Evolutionary conservation across 2,797 vertebrate genomes (phyloP).

Genomic region (Lacerta viridis): DNA sequence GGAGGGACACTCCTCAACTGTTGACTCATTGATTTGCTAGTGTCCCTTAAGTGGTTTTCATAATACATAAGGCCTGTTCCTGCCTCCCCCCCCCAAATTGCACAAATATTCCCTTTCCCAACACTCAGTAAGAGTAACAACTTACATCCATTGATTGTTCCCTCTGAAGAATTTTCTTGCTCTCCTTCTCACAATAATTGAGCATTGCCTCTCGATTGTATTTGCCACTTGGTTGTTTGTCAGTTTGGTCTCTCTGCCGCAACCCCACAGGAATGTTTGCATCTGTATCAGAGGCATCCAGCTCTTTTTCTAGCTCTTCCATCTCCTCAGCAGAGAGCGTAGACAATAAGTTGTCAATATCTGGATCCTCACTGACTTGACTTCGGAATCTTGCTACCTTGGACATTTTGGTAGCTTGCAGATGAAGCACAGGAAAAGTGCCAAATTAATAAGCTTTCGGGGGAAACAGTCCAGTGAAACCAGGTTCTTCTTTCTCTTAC

Average conservation of each 20-base stretch:
- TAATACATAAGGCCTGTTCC: background rate
- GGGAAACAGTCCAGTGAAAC: slow-evolving; percentile 45
- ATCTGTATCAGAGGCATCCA: slow-evolving; percentile 88
- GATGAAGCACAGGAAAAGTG: slow-evolving; percentile 48
- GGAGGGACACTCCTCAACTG: rapidly evolving
- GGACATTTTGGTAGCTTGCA: slow-evolving; percentile 85
- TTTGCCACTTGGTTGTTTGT: slow-evolving; percentile 70
- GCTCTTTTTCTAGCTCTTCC: slow-evolving; percentile 94
- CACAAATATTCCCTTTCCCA: background rate
- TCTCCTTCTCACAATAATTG: slow-evolving; percentile 81
- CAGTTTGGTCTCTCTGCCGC: slow-evolving; percentile 80
- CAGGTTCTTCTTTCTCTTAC: slow-evolving; percentile 24
- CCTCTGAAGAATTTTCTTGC: slow-evolving; percentile 82
- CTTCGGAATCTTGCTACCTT: slow-evolving; percentile 92
- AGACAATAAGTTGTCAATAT: slow-evolving; percentile 94
- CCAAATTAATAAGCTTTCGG: background rate
- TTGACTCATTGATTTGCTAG: background rate
- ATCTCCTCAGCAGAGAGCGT: slow-evolving; percentile 95
- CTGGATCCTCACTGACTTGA: slow-evolving; percentile 97
- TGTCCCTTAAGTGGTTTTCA: background rate
- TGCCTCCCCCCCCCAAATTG: background rate
- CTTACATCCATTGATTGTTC: slow-evolving; percentile 87
- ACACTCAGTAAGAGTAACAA: background rate
- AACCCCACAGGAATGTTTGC: slow-evolving; percentile 82
- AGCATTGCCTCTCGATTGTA: slow-evolving; percentile 82